Percentiles rank a stretch among this genome's conserved stretches.
phyloP scores from a whole-genome alignment of 2,888 invertebrate genomes.

The Tenthredo mesomela region DNA sequence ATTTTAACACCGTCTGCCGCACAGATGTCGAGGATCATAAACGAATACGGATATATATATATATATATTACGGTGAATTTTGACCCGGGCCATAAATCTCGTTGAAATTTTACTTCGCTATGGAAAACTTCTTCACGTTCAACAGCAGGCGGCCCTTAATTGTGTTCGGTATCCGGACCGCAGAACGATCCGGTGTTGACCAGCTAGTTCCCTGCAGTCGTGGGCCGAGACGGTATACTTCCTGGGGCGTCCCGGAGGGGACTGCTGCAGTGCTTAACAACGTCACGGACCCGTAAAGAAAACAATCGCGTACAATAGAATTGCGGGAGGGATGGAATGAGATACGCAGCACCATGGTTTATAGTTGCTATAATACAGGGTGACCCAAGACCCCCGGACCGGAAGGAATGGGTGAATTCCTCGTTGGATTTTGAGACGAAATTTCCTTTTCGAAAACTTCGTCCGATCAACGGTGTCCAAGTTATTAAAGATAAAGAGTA shows the following conservation, averaged over 20 bases:
- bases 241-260: background rate
- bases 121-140: background rate
- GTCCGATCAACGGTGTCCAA: too few relatives aligned
- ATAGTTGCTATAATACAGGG: background rate
- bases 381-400: too few relatives aligned
- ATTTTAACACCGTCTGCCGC: background rate
- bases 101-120: background rate
- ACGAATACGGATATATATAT: background rate
- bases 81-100: background rate
- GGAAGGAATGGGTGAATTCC: too few relatives aligned
- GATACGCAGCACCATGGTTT: background rate
- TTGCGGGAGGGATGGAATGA: constrained; percentile 19
- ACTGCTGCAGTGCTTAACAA: constrained; percentile 24
- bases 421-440: too few relatives aligned
- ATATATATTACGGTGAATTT: background rate
- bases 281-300: constrained; percentile 33
- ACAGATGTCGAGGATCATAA: background rate
- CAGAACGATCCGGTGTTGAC: constrained; percentile 13
- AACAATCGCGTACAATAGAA: constrained; percentile 32
- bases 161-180: constrained; percentile 11
- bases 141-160: background rate
- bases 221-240: constrained; percentile 35
- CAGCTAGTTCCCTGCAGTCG: constrained; percentile 26
- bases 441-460: too few relatives aligned
- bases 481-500: too few relatives aligned